These are phyloP conservation scores for Cyrtodaria siliqua DNA, from an alignment of 2,888 invertebrate species.

Conservation along the genomic window DNA sequence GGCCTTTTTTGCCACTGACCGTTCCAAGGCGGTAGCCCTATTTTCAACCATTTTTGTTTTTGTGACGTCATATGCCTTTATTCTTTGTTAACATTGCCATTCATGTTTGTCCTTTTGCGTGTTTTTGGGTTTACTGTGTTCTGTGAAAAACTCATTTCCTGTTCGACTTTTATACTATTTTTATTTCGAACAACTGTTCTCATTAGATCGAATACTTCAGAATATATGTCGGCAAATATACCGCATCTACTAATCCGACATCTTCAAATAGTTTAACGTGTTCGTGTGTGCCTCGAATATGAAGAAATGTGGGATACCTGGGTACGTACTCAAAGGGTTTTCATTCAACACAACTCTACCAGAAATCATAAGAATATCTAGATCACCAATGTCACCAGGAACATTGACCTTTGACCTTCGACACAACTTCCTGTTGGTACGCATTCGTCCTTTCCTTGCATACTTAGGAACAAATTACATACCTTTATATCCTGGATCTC, in stretches of 20 bases:
- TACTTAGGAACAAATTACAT: neutral
- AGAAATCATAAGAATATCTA: slow-evolving; percentile 27
- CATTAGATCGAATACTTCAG: neutral
- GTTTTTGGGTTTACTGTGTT: too few species aligned
- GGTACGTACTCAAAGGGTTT: slow-evolving; percentile 27
- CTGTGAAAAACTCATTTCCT: too few species aligned
- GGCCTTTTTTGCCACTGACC: too few species aligned
- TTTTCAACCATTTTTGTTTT: too few species aligned
- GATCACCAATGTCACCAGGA: slow-evolving; percentile 27
- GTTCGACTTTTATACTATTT: too few species aligned
- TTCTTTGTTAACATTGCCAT: too few species aligned
- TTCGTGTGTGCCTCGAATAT: slow-evolving; percentile 4
- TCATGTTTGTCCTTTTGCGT: too few species aligned
- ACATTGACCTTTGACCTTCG: slow-evolving; percentile 35
- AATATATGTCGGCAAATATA: slow-evolving; percentile 3
- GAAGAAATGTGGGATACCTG: slow-evolving; percentile 28
- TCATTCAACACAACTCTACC: slow-evolving; percentile 16
- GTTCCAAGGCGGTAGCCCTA: too few species aligned
- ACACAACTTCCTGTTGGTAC: slow-evolving; percentile 20
- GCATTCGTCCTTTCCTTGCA: slow-evolving; percentile 12
- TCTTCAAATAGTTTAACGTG: slow-evolving; percentile 16
- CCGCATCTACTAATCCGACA: slow-evolving; percentile 1
- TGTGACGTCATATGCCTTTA: too few species aligned
- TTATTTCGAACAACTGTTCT: neutral
- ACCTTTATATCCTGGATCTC: too few species aligned